Conservation (phyloP, 2,888 invertebrate genomes). For the Clistopyga incitator region DNA sequence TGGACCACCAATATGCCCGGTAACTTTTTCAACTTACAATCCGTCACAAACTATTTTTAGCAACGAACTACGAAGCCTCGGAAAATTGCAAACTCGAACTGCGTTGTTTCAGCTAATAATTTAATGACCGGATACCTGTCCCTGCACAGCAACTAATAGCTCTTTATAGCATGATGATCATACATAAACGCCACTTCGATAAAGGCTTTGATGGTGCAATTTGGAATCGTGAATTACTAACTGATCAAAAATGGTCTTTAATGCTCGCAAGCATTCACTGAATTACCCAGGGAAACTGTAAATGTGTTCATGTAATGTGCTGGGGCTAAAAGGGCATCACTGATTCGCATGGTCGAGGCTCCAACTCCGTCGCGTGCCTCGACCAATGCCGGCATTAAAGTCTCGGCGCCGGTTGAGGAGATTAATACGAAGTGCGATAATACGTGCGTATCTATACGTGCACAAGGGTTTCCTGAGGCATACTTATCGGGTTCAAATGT, state of each 20-base stretch:
- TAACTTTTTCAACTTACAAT: no score
- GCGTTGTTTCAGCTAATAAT: neutral
- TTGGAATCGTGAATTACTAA: slow-evolving; percentile 2
- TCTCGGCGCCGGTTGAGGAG: slow-evolving; percentile 44
- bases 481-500: no score
- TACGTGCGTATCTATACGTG: slow-evolving; percentile 1
- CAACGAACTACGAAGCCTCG: neutral
- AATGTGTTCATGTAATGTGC: neutral
- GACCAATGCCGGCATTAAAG: slow-evolving; percentile 61
- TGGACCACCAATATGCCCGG: no score
- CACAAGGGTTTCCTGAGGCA: neutral
- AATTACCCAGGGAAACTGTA: neutral
- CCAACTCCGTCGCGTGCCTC: slow-evolving; percentile 50
- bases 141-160: neutral
- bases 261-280: neutral
- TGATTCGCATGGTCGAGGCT: slow-evolving; percentile 37
- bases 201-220: neutral
- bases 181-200: slow-evolving; percentile 8
- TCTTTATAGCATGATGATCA: neutral
- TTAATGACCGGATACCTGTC: neutral
- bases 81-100: neutral
- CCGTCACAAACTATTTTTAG: no score
- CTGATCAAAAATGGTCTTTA: slow-evolving; percentile 1
- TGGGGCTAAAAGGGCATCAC: neutral
- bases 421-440: neutral